Base-by-base conservation (phyloP, 2,888 invertebrate species). In the Heteromyza rotundicornis region DNA sequence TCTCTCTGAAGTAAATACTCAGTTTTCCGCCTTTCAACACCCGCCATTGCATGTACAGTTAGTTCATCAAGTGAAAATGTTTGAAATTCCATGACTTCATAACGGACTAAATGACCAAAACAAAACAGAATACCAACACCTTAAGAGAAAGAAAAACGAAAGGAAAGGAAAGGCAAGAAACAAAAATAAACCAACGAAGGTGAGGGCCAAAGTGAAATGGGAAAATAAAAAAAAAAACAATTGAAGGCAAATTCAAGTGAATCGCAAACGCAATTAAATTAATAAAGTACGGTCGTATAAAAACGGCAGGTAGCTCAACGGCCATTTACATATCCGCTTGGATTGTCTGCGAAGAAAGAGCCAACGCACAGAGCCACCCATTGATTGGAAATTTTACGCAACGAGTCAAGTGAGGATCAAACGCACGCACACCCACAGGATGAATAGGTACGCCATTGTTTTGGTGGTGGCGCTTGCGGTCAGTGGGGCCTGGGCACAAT, bases 401-500 rank as follows among this genome's bases (percentile, higher is more conserved):
- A n/a, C 58, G 40, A 59, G 40, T 14, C 56, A 47, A 49, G 59
- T 53, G 27, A 62, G 52, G 14, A 5, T 2, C n/a, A n/a, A n/a
- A n/a, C 36, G 22, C 19, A 10, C 16, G 44, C 47, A 52, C 49
- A 62, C 53, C 40, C 59, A 64, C 67, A 78, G 73, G 75, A 81
- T 81, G 81, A 75, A 75, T 60, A 70, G 70, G 64, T 73, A 72
- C 62, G 66, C 65, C 49, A 66, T 74, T 60, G 70, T 76, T 62
- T 73, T 75, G 47, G 50, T 75, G 55, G 64, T 75, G 69, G 70
- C 74, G 62, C 65, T 78, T 51, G 70, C 72, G 2, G 64, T 68
- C 16, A 60, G 65, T 51, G 59, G 61, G 35, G 66, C 65, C 51
- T 73, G 73, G 44, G 85, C 89, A n/a, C 89, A 89, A 1, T 81